Evolutionary conservation across 1,140 invertebrate genomes (phyloP).

Genomic region (Stenopsyche tienmushanensis): DNA sequence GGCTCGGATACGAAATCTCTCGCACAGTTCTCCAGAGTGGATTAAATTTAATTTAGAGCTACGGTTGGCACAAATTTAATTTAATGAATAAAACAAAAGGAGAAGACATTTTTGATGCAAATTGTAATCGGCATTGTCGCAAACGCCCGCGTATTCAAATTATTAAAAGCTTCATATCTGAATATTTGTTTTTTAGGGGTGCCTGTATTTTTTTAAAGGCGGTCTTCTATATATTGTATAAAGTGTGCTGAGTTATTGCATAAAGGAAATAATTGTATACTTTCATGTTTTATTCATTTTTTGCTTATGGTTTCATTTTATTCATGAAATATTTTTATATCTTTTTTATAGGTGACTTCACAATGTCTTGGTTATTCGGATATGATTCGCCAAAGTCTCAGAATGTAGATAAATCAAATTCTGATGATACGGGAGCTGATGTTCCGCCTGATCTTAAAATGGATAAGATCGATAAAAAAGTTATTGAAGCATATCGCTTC

Average conservation of each 20-base stretch:
- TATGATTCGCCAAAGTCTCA: conserved; percentile 53
- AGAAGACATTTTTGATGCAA: not conserved
- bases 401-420: conserved; percentile 44
- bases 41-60: not conserved
- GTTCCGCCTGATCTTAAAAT: conserved; percentile 53
- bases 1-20: too few relatives aligned
- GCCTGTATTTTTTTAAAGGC: too few relatives aligned
- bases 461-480: conserved; percentile 59
- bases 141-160: not conserved
- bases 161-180: too few relatives aligned
- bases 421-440: conserved; percentile 42
- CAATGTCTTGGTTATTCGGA: conserved; percentile 76
- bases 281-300: too few relatives aligned
- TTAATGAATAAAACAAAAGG: not conserved
- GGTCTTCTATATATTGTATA: too few relatives aligned
- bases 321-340: not conserved
- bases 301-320: too few relatives aligned
- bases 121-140: not conserved
- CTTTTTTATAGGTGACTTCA: not conserved
- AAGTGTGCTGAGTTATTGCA: too few relatives aligned
- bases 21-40: too few relatives aligned
- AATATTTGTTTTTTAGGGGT: too few relatives aligned
- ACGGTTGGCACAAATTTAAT: not conserved
- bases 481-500: conserved; percentile 89
- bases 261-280: too few relatives aligned